Base-by-base conservation (phyloP, 1,140 invertebrate genomes). In the Drosophila sproati region DNA sequence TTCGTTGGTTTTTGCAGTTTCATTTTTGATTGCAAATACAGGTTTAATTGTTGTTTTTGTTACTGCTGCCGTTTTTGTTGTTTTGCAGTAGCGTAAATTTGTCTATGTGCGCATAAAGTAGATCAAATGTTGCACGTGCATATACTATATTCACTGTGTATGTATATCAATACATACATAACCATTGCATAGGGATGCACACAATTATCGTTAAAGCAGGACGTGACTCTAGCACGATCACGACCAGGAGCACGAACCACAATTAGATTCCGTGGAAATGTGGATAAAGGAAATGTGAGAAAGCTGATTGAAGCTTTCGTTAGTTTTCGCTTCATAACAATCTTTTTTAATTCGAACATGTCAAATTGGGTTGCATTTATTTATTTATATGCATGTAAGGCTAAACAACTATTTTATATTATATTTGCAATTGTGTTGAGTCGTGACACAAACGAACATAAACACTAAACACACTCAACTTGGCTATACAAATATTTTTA, bases 1-100 rank as follows among this genome's bases (percentile, higher is more conserved):
- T 45, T 52, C 29, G 52, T 54, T 59, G 39, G 8, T 34, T 62
- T 47, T 68, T 55, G 56, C 45, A 4, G 60, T 51, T 39, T 52
- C 41, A 54, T 61, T 78, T 82, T 79, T 82, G 54, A 63, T 82
- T 57, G 70, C 54, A 31, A 67, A 57, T 48, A 35, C 56, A 63
- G 35, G 20, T 45, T 74, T 74, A 54, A 50, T 54, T 61, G 5
- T 41, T 28, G 8, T 29, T 56, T 10, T 45, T 55, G 12, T 57
- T 57, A 10, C 10, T 50, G 45, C 10, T 29, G 6, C 5, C 47
- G 31, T 35, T 35, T 5, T 43, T 51, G 34, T 12, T 20, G 20
- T 10, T 32, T 41, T 34, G 56, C 52, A 51, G 43, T 69, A 35
- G 55, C 71, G 60, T 61, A 47, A 72, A 76, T 80, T 68, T 73